Base-by-base conservation (phyloP, 2,797 vertebrate species). In the Parauchenoglanis punctatus region DNA sequence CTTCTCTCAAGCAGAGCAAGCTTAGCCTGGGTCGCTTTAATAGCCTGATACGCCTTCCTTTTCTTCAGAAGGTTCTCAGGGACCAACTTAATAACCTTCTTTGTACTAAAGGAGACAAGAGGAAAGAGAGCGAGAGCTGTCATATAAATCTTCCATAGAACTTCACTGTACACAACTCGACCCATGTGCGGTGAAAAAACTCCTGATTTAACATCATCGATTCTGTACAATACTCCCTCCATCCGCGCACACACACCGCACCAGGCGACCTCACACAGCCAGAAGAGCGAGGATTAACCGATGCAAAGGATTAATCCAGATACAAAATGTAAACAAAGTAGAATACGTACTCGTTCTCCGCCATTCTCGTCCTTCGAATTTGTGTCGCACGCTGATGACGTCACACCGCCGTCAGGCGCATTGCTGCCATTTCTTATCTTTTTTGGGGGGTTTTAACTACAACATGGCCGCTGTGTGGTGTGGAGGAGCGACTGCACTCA, bases 31-130 rank as follows among this genome's bases (percentile, higher is more conserved):
- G 96, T 98, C 23, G 98, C 98, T 94, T 99, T 99, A 81, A 99
- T 96, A 0, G 98, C 98, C 92, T 98, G 98, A 87, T 99, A 99
- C 0, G 94, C 90, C 90, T 99, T 99, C 89, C 98, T 96, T 93
- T 95, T 99, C 91, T 99, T 99, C 91, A 99, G 93, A 63, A 99
- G 95, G 91, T 98, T 98, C 94, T 99, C 98, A 25, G 98, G 98
- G 80, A 99, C 98, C 87, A 98, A 92, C 83, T 97, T 97, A 86
- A 99, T 98, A 63, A 96, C 96, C 90, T 94, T 97, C 85, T 92
- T 93, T 20, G 93, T 89, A 83, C 98, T 99, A 4, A 5, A 83
- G n/a, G 28, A 75, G 12, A 78, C 4, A 85, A 25, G 59, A 80
- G 56, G 7, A 49, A 3, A 46, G 44, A n/a, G 72, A 75, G 20